Conservation (phyloP, 2,113 vertebrate species). For the Nansenia antarctica region DNA sequence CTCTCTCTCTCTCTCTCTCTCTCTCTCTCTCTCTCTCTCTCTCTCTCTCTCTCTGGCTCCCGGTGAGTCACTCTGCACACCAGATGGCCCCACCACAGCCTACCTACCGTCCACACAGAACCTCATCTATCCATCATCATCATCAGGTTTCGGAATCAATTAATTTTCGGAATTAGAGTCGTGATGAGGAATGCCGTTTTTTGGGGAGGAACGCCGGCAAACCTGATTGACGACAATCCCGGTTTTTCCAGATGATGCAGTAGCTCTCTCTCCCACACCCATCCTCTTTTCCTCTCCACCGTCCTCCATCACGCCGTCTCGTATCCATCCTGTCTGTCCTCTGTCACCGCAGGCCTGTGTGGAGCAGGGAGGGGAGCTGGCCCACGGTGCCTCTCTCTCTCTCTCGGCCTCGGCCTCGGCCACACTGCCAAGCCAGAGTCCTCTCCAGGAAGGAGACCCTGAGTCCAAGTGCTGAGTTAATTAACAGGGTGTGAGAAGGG, state of each 20-base stretch:
- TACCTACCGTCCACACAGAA: too few relatives aligned
- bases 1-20: too few relatives aligned
- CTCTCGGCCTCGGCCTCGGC: constrained; percentile 1
- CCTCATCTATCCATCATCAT: not conserved
- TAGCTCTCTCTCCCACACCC: constrained; percentile 1
- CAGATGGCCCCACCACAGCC: not conserved
- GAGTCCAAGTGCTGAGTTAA: constrained; percentile 57
- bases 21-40: not conserved
- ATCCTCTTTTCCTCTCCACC: not conserved
- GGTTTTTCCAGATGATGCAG: too few relatives aligned
- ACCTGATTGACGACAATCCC: too few relatives aligned
- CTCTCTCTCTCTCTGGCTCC: not conserved
- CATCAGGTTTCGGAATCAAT: not conserved
- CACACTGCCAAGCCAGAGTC: constrained; percentile 36
- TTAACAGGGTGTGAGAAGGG: constrained; percentile 62
- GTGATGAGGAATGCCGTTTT: constrained; percentile 40
- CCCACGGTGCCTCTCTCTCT: not conserved
- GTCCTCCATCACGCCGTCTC: not conserved
- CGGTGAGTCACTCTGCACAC: not conserved
- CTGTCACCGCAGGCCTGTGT: not conserved
- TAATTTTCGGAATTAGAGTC: constrained; percentile 28
- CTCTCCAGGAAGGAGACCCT: constrained; percentile 32
- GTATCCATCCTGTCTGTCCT: too few relatives aligned
- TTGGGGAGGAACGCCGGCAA: too few relatives aligned
- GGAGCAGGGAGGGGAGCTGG: not conserved